A percentile compares a stretch with the other conserved stretches of the same genome.
These are phyloP conservation scores for Lateolabrax maculatus DNA, from an alignment of 2,797 vertebrate species.

Conservation along the genomic window DNA sequence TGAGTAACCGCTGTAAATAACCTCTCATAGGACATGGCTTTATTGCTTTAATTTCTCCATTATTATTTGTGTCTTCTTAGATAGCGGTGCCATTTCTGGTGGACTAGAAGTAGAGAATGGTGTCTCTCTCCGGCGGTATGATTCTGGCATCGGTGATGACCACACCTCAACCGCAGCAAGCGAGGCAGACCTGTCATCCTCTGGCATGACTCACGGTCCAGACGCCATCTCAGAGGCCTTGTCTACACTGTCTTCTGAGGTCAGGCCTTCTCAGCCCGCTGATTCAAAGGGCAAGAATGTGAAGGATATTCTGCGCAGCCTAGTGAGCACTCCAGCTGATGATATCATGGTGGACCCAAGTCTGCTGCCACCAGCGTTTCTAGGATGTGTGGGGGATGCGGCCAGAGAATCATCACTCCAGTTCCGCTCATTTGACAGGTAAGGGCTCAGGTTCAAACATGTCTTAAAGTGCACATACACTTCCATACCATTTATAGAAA, in stretches of 20 bases:
- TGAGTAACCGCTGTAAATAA: background rate
- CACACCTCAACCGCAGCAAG: constrained; percentile 74
- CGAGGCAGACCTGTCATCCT: constrained; percentile 61
- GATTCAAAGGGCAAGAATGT: constrained; percentile 92
- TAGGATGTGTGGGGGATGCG: constrained; percentile 87
- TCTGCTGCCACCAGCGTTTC: constrained; percentile 90
- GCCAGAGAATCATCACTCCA: constrained; percentile 87
- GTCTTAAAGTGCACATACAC: background rate
- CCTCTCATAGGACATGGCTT: background rate
- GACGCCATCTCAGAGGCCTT: constrained; percentile 95
- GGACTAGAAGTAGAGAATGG: constrained; percentile 83
- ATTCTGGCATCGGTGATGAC: constrained; percentile 91
- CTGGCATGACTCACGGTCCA: constrained; percentile 84
- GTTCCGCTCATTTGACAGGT: constrained; percentile 97
- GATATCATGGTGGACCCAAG: constrained; percentile 88
- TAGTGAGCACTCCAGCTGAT: constrained; percentile 91
- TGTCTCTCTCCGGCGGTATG: constrained; percentile 83
- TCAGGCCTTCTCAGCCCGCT: constrained; percentile 81
- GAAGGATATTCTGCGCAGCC: constrained; percentile 96
- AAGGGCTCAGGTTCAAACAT: constrained; percentile 44
- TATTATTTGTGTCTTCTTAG: constrained; percentile 36
- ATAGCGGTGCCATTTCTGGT: constrained; percentile 67
- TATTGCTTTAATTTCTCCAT: background rate
- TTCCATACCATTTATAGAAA: background rate
- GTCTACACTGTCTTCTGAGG: constrained; percentile 93